Conservation (phyloP, 2,888 invertebrate species). For the Cerastis rubricosa region DNA sequence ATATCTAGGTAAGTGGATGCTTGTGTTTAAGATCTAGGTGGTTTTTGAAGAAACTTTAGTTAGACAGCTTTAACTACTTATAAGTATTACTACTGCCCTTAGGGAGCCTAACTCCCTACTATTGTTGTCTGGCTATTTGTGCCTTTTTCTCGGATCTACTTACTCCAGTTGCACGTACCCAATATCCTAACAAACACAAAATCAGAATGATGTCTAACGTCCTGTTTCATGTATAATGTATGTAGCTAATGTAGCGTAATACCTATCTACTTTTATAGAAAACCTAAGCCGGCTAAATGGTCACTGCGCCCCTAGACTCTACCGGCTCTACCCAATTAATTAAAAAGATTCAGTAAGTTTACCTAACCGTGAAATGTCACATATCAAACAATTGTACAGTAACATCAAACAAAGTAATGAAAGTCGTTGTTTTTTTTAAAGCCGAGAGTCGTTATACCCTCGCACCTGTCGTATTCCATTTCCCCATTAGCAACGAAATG, state of each 20-base stretch:
- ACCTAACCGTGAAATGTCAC: constrained; percentile 16
- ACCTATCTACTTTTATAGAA: not conserved
- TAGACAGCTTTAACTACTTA: not conserved
- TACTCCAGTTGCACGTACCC: not conserved
- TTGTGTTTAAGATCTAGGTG: constrained; percentile 48
- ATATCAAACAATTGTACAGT: constrained; percentile 33
- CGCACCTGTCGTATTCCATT: constrained; percentile 87
- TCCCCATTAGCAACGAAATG: constrained; percentile 89
- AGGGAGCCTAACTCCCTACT: too few species aligned
- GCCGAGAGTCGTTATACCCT: constrained; percentile 76
- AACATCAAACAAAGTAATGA: constrained; percentile 53
- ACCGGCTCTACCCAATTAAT: constrained; percentile 18
- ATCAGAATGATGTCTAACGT: not conserved
- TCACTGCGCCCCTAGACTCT: not conserved
- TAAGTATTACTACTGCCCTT: not conserved
- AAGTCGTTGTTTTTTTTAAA: constrained; percentile 70
- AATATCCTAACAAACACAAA: not conserved
- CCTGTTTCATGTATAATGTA: not conserved
- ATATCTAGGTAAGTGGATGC: constrained; percentile 70
- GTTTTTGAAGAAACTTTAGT: constrained; percentile 21
- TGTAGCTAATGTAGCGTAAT: not conserved
- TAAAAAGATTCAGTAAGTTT: constrained; percentile 1
- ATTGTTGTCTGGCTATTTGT: too few species aligned
- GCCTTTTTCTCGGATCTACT: not conserved
- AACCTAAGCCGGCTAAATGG: not conserved